Evolutionary conservation across 2,113 vertebrate species (phyloP).

Genomic region (Odontophorus gujanensis): DNA sequence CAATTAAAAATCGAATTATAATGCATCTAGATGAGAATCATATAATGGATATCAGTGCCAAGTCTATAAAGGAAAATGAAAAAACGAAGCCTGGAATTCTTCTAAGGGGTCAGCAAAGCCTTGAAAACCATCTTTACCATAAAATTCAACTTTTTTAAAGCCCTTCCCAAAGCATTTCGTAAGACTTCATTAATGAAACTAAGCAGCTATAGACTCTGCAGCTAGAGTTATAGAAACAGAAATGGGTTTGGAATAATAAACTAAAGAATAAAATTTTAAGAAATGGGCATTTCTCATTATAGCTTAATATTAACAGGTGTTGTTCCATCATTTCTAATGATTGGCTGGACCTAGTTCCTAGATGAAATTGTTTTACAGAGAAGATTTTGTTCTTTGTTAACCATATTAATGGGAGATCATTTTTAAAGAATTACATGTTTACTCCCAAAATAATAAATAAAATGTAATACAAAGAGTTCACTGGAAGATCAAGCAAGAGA

Average conservation of each 20-base stretch:
- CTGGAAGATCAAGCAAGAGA: not conserved
- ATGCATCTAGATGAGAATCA: slow-evolving; percentile 56
- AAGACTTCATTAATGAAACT: slow-evolving; percentile 18
- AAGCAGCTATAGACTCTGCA: not conserved
- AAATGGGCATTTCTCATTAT: not conserved
- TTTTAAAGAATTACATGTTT: not conserved
- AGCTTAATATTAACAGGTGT: not conserved
- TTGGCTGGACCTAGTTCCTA: not conserved
- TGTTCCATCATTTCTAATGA: not conserved
- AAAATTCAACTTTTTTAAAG: slow-evolving; percentile 15
- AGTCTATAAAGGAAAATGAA: slow-evolving; percentile 56
- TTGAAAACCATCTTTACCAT: slow-evolving; percentile 24
- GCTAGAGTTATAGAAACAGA: not conserved
- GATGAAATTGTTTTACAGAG: not conserved
- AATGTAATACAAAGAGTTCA: not conserved
- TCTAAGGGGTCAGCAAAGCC: slow-evolving; percentile 46
- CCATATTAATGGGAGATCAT: not conserved
- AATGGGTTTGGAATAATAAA: slow-evolving; percentile 16
- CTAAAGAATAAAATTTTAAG: not conserved
- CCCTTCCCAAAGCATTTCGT: slow-evolving; percentile 17
- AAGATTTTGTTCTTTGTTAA: not conserved
- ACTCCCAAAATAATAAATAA: not conserved
- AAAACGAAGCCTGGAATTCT: slow-evolving; percentile 61
- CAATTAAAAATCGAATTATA: slow-evolving; percentile 68
- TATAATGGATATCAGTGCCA: slow-evolving; percentile 46